These are phyloP conservation scores for Diplolepis rosae DNA, from an alignment of 2,888 invertebrate species.

Conservation along the genomic window DNA sequence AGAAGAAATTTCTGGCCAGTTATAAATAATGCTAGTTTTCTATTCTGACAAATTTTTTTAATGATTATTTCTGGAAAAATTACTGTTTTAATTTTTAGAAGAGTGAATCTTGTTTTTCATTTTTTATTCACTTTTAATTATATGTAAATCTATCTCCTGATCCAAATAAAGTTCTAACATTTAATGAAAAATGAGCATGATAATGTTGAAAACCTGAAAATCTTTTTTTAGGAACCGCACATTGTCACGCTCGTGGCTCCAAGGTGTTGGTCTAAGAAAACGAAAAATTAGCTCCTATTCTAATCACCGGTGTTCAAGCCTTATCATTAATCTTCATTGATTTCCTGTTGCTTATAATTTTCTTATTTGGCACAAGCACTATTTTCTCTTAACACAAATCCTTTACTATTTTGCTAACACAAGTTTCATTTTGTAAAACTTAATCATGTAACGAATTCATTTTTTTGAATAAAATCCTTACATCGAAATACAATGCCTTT, in stretches of 20 bases:
- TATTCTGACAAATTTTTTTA: not conserved
- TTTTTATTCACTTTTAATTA: not conserved
- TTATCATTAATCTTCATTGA: not conserved
- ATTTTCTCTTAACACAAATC: not conserved
- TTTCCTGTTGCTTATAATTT: not conserved
- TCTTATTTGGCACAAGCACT: slow-evolving; percentile 31
- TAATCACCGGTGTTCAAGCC: slow-evolving; percentile 6
- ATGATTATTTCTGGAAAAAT: not conserved
- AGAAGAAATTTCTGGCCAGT: not conserved
- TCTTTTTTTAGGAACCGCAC: slow-evolving; percentile 67
- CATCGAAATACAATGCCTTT: slow-evolving; percentile 38
- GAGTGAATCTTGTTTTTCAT: too few relatives aligned
- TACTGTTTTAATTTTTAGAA: not conserved
- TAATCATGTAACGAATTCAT: slow-evolving; percentile 53
- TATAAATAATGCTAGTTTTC: not conserved
- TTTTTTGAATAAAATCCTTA: slow-evolving; percentile 57
- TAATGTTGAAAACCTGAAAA: slow-evolving; percentile 6
- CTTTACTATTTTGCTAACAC: slow-evolving; percentile 35
- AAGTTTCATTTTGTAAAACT: slow-evolving; percentile 39
- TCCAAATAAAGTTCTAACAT: too few relatives aligned
- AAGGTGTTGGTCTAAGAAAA: slow-evolving; percentile 67
- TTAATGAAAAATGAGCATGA: slow-evolving; percentile 2
- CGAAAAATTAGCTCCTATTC: slow-evolving; percentile 56
- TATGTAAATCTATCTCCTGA: not conserved
- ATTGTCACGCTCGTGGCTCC: slow-evolving; percentile 68